Percentiles rank a stretch among this genome's conserved stretches.
Conservation (phyloP, 2,113 vertebrate species). For the Neoarius graeffei region DNA sequence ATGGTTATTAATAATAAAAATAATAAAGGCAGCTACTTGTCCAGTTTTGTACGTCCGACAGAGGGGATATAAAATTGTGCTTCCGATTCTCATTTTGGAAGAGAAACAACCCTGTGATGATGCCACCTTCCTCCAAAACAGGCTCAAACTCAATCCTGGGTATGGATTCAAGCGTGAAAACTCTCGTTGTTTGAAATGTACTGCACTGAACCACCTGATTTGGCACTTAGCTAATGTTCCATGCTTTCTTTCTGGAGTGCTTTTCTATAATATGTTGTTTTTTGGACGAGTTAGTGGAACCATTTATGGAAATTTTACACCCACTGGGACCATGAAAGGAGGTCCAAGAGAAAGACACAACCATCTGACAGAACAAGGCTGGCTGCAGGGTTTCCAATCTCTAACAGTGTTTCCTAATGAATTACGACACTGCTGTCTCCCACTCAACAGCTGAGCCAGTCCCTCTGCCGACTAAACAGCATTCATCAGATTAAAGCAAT, state of each 20-base stretch:
- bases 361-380: neutral
- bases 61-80: neutral
- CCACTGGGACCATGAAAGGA: neutral
- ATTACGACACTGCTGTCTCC: neutral
- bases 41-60: neutral
- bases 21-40: neutral
- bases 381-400: neutral
- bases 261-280: neutral
- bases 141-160: neutral
- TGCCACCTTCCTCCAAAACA: neutral
- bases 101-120: neutral
- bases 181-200: neutral
- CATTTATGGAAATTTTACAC: neutral
- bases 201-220: neutral
- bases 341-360: neutral
- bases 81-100: neutral
- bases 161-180: neutral
- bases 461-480: neutral
- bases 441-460: neutral
- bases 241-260: neutral
- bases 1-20: neutral
- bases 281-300: neutral
- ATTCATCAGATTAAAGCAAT: neutral
- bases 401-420: slow-evolving; percentile 7
- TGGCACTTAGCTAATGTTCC: neutral